phyloP scores from a whole-genome alignment of 1,140 invertebrate species.

The Helicoverpa zea region DNA sequence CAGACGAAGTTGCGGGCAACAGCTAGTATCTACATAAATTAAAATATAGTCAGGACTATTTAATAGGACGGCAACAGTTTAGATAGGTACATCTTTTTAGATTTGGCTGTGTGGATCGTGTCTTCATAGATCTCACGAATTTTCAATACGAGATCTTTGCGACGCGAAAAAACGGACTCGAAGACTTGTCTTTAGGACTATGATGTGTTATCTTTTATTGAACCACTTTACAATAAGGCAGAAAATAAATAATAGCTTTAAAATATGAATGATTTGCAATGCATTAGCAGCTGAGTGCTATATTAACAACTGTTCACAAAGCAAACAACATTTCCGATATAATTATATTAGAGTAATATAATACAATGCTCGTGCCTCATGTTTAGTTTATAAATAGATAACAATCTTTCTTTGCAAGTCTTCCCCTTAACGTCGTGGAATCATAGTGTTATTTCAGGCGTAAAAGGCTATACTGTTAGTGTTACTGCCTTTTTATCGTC shows the following conservation, averaged over 20 bases:
- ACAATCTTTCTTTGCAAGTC: neutral
- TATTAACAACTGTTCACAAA: slow-evolving; percentile 5
- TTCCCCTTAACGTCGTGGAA: neutral
- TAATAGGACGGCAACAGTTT: too few species aligned
- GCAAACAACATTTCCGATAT: slow-evolving; percentile 17
- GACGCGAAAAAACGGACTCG: too few species aligned
- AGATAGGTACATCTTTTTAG: too few species aligned
- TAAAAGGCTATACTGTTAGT: too few species aligned
- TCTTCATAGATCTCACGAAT: too few species aligned
- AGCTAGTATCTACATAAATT: too few species aligned
- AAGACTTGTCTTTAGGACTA: neutral
- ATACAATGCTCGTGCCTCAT: neutral
- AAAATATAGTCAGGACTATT: too few species aligned
- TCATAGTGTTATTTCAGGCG: neutral
- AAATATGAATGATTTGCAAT: slow-evolving; percentile 32
- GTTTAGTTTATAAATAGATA: neutral
- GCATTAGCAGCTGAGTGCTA: slow-evolving; percentile 15
- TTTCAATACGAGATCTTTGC: too few species aligned
- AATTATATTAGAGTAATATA: slow-evolving; percentile 28
- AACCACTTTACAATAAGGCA: neutral
- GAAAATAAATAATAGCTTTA: slow-evolving; percentile 31
- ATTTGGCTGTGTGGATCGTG: too few species aligned
- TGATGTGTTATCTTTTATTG: neutral
- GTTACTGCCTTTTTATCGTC: too few species aligned
- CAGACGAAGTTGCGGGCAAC: too few species aligned